A percentile compares a stretch with the other conserved stretches of the same genome.
Evolutionary conservation across 2,113 vertebrate genomes (phyloP).

Genomic region (Uria lomvia): DNA sequence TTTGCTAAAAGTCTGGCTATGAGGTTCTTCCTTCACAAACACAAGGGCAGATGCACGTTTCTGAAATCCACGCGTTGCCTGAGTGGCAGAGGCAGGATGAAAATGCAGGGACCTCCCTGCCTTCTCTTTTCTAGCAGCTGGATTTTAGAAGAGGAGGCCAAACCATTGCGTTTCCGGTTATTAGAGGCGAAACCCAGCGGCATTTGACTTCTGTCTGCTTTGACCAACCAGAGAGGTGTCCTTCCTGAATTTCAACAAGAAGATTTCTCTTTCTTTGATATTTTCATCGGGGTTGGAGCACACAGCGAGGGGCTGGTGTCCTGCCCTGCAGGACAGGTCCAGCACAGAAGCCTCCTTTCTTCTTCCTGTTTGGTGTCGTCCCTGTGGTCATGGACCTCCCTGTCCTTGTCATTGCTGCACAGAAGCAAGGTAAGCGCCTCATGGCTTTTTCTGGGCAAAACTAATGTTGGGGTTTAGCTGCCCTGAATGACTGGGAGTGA

Average conservation of each 20-base stretch:
- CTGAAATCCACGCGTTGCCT: not conserved
- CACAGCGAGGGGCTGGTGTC: not conserved
- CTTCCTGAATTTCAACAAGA: not conserved
- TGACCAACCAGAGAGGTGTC: not conserved
- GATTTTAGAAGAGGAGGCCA: not conserved
- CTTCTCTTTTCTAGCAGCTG: not conserved
- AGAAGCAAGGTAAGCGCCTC: not conserved
- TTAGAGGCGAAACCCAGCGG: not conserved
- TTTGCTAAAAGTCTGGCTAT: not conserved
- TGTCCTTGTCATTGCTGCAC: fast-evolving
- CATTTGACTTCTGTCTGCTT: not conserved
- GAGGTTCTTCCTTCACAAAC: not conserved
- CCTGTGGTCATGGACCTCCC: fast-evolving
- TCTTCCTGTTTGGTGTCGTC: not conserved
- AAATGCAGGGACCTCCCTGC: not conserved
- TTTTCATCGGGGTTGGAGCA: not conserved
- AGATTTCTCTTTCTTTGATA: not conserved
- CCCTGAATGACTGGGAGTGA: not conserved
- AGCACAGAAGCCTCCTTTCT: not conserved
- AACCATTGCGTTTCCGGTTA: not conserved
- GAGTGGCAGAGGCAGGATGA: not conserved
- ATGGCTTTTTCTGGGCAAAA: not conserved
- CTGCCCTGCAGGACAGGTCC: not conserved
- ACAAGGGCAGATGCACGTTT: not conserved
- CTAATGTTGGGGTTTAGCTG: not conserved